Percentiles rank a stretch among this genome's conserved stretches.
Conservation (phyloP, 37 sponge, comb jelly and placozoan species). For the Aplysina aerophoba region DNA sequence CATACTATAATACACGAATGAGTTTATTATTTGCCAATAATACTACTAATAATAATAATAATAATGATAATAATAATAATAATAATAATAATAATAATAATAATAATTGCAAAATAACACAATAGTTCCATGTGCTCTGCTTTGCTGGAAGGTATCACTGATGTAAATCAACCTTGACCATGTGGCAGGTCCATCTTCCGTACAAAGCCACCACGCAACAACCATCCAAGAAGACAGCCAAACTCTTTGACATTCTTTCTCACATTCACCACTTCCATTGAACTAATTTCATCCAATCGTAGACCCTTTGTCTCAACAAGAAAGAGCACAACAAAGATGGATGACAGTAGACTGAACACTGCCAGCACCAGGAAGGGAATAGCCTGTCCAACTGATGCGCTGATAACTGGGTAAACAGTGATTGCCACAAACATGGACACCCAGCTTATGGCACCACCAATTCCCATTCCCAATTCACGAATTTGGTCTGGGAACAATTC, state of each 20-base stretch:
- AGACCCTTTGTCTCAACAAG: constrained; percentile 72
- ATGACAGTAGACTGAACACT: constrained; percentile 21
- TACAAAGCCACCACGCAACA: no score
- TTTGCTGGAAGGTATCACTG: no score
- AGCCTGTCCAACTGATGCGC: constrained; percentile 13
- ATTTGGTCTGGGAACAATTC: constrained; percentile 46
- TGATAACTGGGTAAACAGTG: neutral
- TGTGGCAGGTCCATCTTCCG: no score
- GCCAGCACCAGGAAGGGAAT: constrained; percentile 36
- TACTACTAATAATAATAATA: no score
- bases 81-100: no score
- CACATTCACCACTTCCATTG: neutral
- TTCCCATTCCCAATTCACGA: constrained; percentile 29
- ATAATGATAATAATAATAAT: no score
- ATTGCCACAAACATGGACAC: neutral
- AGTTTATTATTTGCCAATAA: no score
- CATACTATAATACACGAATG: no score
- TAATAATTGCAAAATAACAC: no score
- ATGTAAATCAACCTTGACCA: no score
- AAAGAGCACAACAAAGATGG: constrained; percentile 55
- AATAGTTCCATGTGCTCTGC: no score
- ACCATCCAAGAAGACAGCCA: neutral
- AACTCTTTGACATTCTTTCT: constrained; percentile 16
- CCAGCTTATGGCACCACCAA: constrained; percentile 39
- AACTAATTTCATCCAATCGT: constrained; percentile 48